Conservation (phyloP, 2,888 invertebrate species). For the Ceramica pisi region DNA sequence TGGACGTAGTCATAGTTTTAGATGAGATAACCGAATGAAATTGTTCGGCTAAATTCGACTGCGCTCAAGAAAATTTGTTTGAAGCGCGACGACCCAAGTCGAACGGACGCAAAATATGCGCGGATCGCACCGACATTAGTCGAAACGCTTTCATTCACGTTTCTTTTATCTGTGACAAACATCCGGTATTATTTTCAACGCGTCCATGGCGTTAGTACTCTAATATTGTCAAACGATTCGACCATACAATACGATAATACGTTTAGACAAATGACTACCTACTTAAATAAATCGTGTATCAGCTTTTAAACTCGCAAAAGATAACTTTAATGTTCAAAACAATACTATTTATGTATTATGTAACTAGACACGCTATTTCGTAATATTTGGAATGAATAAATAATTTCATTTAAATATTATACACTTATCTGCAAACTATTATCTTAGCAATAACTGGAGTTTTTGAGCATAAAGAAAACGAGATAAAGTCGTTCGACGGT, state of each 20-base stretch:
- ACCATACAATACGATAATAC: conserved; percentile 78
- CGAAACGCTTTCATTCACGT: conserved; percentile 78
- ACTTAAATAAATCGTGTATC: conserved; percentile 79
- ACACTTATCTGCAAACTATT: conserved; percentile 40
- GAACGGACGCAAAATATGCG: conserved; percentile 68
- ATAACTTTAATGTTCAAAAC: conserved; percentile 79
- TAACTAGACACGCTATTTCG: conserved; percentile 76
- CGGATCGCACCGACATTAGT: conserved; percentile 65
- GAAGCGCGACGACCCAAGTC: conserved; percentile 43
- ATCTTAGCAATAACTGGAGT: conserved; percentile 64
- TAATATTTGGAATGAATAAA: conserved; percentile 64
- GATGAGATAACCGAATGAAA: neutral
- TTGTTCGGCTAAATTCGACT: conserved; percentile 6
- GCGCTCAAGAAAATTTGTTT: conserved; percentile 27
- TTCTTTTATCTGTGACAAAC: conserved; percentile 86
- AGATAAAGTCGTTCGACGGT: conserved; percentile 67
- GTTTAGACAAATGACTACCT: conserved; percentile 80
- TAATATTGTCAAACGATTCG: conserved; percentile 77
- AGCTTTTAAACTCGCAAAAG: conserved; percentile 77
- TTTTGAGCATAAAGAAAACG: conserved; percentile 55
- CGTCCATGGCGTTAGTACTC: conserved; percentile 74
- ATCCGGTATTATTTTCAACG: conserved; percentile 85
- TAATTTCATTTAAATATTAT: conserved; percentile 43
- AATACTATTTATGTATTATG: conserved; percentile 71
- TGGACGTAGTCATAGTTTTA: neutral